Evolutionary conservation across 2,888 invertebrate species (phyloP).

Genomic region (Chrysotoxum bicinctum): DNA sequence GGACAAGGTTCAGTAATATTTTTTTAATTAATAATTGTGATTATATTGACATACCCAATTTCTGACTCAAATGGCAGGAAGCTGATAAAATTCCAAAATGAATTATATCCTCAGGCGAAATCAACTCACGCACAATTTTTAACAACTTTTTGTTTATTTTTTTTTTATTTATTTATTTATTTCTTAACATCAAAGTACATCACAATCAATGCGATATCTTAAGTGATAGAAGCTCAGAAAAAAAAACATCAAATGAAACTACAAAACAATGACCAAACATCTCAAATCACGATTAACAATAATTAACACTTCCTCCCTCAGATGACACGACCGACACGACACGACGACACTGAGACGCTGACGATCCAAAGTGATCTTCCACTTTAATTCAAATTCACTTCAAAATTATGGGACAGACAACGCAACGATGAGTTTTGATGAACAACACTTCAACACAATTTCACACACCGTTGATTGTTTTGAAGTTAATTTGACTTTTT

Average conservation of each 20-base stretch:
- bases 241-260: neutral
- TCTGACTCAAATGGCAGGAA: conserved; percentile 1
- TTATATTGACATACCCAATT: neutral
- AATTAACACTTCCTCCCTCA: conserved; percentile 62
- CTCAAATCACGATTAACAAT: conserved; percentile 49
- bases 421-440: neutral
- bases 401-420: neutral
- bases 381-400: conserved; percentile 30
- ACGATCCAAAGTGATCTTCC: conserved; percentile 16
- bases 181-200: neutral
- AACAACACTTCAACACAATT: neutral
- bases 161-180: neutral
- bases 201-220: neutral
- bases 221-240: neutral
- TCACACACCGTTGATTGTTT: conserved; percentile 15
- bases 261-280: conserved; percentile 41
- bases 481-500: neutral
- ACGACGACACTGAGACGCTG: neutral
- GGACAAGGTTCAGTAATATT: neutral
- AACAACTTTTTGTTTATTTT: neutral
- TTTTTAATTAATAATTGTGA: neutral
- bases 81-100: conserved; percentile 3
- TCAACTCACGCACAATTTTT: neutral
- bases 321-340: neutral
- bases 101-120: neutral